phyloP scores from a whole-genome alignment of 2,888 invertebrate species.

The Cosmopolites sordidus region DNA sequence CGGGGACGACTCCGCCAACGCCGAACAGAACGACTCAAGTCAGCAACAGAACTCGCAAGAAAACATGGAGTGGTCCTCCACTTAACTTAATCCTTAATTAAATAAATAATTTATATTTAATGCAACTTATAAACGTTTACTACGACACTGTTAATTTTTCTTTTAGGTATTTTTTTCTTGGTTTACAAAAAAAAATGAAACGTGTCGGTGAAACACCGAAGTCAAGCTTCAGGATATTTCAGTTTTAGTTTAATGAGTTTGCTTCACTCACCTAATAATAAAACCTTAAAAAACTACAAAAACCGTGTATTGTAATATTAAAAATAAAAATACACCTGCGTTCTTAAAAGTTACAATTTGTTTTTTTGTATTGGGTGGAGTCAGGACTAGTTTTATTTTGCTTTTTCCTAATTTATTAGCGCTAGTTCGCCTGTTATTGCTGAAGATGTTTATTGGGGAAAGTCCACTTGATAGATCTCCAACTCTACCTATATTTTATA shows the following conservation, averaged over 20 bases:
- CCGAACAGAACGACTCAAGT: slow-evolving; percentile 22
- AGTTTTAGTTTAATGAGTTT: too few relatives aligned
- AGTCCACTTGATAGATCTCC: too few relatives aligned
- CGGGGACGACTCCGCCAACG: slow-evolving; percentile 16
- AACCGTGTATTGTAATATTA: neutral
- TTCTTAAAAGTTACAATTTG: neutral
- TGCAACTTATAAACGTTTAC: neutral
- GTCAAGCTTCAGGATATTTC: neutral
- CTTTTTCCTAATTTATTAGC: neutral
- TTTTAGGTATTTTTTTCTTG: too few relatives aligned
- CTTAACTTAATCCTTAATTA: slow-evolving; percentile 13
- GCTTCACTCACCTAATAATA: too few relatives aligned
- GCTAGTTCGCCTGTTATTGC: neutral
- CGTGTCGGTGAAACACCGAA: neutral
- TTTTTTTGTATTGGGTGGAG: neutral
- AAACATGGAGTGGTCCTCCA: slow-evolving; percentile 36
- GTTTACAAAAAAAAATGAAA: too few relatives aligned
- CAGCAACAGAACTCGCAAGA: slow-evolving; percentile 28
- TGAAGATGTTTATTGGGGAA: neutral
- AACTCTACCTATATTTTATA: too few relatives aligned
- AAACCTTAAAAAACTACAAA: neutral
- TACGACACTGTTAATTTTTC: too few relatives aligned
- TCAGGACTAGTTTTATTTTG: neutral
- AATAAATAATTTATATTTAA: slow-evolving; percentile 1
- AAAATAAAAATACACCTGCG: neutral